Conservation (phyloP, 2,113 vertebrate species). For the Gnathonemus echidnorhynchus region DNA sequence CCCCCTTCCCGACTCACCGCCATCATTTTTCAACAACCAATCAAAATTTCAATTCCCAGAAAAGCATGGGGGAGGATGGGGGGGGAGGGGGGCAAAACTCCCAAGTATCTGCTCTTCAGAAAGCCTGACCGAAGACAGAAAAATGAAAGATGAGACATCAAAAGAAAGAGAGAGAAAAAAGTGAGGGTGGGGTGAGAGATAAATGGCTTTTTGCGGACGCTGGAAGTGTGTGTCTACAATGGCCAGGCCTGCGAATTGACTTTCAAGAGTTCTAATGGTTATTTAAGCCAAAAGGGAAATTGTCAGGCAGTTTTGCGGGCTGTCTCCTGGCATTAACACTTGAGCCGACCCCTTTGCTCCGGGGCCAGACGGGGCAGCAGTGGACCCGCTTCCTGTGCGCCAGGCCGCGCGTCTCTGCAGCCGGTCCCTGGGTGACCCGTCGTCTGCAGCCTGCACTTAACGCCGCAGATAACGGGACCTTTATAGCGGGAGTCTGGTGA, state of each 20-base stretch:
- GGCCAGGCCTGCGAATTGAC: background rate
- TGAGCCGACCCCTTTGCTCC: conserved; percentile 31
- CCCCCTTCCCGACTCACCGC: background rate
- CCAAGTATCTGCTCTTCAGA: background rate
- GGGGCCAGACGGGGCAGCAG: conserved; percentile 44
- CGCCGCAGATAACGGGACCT: conserved; percentile 57
- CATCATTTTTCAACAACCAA: background rate
- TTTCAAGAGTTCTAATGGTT: conserved; percentile 47
- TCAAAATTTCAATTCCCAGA: background rate
- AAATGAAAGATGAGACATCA: conserved; percentile 17
- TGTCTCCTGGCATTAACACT: conserved; percentile 50
- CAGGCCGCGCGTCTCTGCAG: conserved; percentile 50
- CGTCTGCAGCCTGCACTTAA: conserved; percentile 65
- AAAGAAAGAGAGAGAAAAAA: conserved; percentile 41
- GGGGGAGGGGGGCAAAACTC: background rate
- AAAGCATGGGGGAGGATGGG: background rate
- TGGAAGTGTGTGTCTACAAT: background rate
- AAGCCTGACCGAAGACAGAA: conserved; percentile 46
- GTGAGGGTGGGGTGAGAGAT: background rate
- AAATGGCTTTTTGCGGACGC: conserved; percentile 1
- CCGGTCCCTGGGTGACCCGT: conserved; percentile 47
- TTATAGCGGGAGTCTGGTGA: conserved; percentile 60
- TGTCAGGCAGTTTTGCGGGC: conserved; percentile 46
- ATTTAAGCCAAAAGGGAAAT: conserved; percentile 48
- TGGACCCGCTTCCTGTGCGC: conserved; percentile 54